Percentiles rank a stretch among this genome's conserved stretches.
Evolutionary conservation across 2,113 vertebrate species (phyloP).

Genomic region (Paramisgurnus dabryanus): DNA sequence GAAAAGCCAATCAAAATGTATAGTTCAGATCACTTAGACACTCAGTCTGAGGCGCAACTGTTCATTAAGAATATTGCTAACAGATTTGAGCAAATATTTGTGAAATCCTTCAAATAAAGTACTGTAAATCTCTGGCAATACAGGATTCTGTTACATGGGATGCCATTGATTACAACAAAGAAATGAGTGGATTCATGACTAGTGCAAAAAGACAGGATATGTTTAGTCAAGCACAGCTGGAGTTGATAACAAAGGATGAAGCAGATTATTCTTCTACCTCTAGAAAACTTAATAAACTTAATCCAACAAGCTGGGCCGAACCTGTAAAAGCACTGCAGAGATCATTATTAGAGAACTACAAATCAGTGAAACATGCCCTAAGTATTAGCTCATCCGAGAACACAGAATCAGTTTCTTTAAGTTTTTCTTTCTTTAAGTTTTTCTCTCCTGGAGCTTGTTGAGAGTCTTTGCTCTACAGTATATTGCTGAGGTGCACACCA

Average conservation of each 20-base stretch:
- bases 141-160: not conserved
- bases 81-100: no score
- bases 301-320: not conserved
- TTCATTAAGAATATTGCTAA: no score
- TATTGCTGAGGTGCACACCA: not conserved
- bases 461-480: not conserved
- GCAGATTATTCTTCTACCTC: not conserved
- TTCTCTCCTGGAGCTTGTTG: not conserved
- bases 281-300: not conserved
- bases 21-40: no score
- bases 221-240: not conserved
- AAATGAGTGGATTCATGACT: not conserved
- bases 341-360: not conserved
- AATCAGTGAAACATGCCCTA: no score
- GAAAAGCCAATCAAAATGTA: no score
- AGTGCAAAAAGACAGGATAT: not conserved
- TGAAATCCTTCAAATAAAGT: no score
- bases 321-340: not conserved
- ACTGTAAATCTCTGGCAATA: not conserved
- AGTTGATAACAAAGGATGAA: not conserved
- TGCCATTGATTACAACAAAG: not conserved
- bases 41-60: no score
- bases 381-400: not conserved
- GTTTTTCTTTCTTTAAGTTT: no score
- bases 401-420: not conserved